Evolutionary conservation across 2,888 invertebrate genomes (phyloP), one percentile per base, ranked within the genome.

Genomic region (Drosophila anceps): DNA sequence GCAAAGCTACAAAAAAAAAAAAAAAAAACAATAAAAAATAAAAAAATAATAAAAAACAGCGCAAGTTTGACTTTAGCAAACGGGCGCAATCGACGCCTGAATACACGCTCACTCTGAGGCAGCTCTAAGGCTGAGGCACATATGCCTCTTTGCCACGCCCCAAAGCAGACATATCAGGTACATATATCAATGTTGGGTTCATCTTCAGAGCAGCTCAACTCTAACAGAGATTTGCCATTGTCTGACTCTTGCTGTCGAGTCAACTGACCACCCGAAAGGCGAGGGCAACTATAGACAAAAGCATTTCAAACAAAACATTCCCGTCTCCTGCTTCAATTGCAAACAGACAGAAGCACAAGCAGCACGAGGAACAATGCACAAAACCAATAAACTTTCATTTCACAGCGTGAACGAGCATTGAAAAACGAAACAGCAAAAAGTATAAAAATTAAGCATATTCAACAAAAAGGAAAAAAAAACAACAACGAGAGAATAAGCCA

Each of bases 1-100:
- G 73, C 66, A 71, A 41, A 66, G 61, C 31, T 31, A 33, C 13
- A 8, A 44, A 8, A 24, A 13, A 43, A 62, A 41, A 64, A 59
- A 44, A 53, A 20, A 33, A 15, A n/a, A n/a, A n/a, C n/a, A n/a
- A n/a, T n/a, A n/a, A n/a, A n/a, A n/a, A n/a, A n/a, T n/a, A n/a
- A n/a, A n/a, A n/a, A n/a, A n/a, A n/a, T n/a, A n/a, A n/a, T n/a
- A n/a, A n/a, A n/a, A n/a, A n/a, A n/a, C n/a, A n/a, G n/a, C n/a
- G 31, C n/a, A 31, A 31, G 27, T 27, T 46, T 27, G 27, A 13
- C 1, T 48, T 4, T 2, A 10, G 2, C 29, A 29, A 29, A 0
- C 50, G 31, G 31, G 50, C 31, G 5, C 20, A 18, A 20, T 7
- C 18, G 13, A 50, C 50, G 1, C 18, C 18, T 8, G 18, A 4